Percentiles rank a stretch among this genome's conserved stretches.
Evolutionary conservation across 1,140 invertebrate genomes (phyloP).

Genomic region (Phortica variegata): DNA sequence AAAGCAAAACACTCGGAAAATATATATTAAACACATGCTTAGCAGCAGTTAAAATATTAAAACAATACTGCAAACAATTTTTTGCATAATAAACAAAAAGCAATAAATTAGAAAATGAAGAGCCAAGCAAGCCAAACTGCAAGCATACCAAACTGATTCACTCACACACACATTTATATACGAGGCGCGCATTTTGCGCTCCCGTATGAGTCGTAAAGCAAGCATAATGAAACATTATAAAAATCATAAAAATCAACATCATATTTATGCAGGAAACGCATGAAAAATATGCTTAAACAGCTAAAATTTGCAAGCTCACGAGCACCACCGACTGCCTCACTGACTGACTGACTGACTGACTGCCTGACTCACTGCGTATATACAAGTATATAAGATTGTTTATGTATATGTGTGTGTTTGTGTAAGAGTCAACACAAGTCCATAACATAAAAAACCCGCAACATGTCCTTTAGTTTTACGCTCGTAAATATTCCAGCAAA

Average conservation of each 20-base stretch:
- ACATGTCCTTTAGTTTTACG: constrained; percentile 3
- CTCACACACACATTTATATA: not conserved
- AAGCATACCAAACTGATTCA: no score
- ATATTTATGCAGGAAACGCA: constrained; percentile 43
- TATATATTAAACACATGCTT: no score
- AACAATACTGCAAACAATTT: no score
- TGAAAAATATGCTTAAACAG: constrained; percentile 15
- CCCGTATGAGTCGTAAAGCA: constrained; percentile 46
- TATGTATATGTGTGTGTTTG: not conserved
- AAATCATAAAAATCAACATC: constrained; percentile 54
- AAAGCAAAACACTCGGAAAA: no score
- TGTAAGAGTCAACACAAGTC: constrained; percentile 15
- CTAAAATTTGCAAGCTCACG: constrained; percentile 21
- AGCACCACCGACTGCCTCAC: constrained; percentile 8
- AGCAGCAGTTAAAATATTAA: no score
- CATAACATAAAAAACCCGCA: constrained; percentile 6
- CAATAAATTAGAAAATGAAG: no score
- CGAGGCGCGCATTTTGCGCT: constrained; percentile 7
- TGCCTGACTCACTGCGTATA: constrained; percentile 1
- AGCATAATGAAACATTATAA: constrained; percentile 54
- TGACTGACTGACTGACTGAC: constrained; percentile 1
- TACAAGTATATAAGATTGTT: constrained; percentile 16
- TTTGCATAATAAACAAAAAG: no score
- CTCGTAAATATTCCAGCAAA: constrained; percentile 39
- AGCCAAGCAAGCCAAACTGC: no score